Evolutionary conservation across 2,888 invertebrate species (phyloP), one percentile per base, ranked within the genome.

Genomic region (Lepidocyrtoides sp.): DNA sequence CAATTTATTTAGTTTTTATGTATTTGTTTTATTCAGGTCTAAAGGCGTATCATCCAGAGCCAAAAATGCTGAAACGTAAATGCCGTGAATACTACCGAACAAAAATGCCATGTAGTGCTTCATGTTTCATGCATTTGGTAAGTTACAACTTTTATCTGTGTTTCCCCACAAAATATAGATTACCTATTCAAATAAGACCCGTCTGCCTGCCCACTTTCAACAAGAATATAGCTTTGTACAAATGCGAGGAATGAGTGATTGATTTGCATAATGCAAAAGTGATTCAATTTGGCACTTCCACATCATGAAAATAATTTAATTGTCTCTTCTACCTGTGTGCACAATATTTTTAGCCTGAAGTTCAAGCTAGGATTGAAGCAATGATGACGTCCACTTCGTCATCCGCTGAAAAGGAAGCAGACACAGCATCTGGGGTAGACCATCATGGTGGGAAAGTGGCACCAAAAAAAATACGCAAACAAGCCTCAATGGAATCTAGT

Each of bases 31-130:
- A 23, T 44, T 48, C 51, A 98, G 98, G 98, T 94, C 96, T 98
- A 92, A 98, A 98, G 96, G 98, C 97, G 41, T 98, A 98, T 95
- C 98, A 98, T 95, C 98, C 98, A 0, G 98, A 98, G 36, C 98
- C 99, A 1, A 98, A 98, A 96, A 96, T 98, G 94, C 97, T 97
- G 94, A 98, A 98, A 95, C 96, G 98, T 81, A 97, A 98, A 95
- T 98, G 98, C 26, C 98, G 98, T 0, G 98, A 99, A 95, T 96
- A 83, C 44, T 98, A 82, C 32, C 98, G 98, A 95, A 96, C 97
- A 0, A 98, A 97, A 0, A 98, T 98, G 93, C 97, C 98, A 0
- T 99, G 99, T 95, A 97, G 98, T 10, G 95, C 97, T 41, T 97
- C 97, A 94, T 99, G 99, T 95, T 99, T 97, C 95, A 97, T 98